Conservation (phyloP, 2,797 vertebrate genomes). For the Microtus obscurus region DNA sequence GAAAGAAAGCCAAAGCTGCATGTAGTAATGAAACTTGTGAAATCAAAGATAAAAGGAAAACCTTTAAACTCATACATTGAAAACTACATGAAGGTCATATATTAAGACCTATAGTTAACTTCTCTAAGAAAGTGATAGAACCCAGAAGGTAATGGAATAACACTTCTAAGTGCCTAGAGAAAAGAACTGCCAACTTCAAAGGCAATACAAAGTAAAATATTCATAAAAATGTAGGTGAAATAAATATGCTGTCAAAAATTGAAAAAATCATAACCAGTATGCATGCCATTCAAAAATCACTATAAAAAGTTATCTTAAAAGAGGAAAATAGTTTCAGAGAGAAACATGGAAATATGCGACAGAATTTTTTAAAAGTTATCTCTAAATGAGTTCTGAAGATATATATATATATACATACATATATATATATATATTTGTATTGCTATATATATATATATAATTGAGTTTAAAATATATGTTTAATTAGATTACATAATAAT, state of each 20-base stretch:
- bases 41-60: conserved; percentile 42
- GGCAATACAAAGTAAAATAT: conserved; percentile 40
- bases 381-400: conserved; percentile 42
- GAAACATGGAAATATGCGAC: conserved; percentile 16
- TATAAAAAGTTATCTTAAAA: conserved; percentile 48
- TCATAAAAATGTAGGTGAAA: conserved; percentile 54
- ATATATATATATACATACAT: background rate
- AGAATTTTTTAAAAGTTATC: background rate
- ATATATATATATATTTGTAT: background rate
- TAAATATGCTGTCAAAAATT: conserved; percentile 50
- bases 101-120: background rate
- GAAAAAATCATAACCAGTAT: conserved; percentile 33
- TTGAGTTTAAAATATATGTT: conserved; percentile 39
- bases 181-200: conserved; percentile 45
- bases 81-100: conserved; percentile 8
- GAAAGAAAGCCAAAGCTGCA: conserved; percentile 42
- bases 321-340: conserved; percentile 51
- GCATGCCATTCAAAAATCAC: conserved; percentile 18
- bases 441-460: background rate
- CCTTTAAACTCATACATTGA: background rate
- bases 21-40: conserved; percentile 3
- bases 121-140: conserved; percentile 46
- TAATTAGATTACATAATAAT: conserved; percentile 34
- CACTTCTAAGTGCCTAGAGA: background rate
- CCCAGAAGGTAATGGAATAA: conserved; percentile 34